These are phyloP conservation scores for Epinotia bilunana DNA, from an alignment of 2,888 invertebrate genomes.

Conservation along the genomic window DNA sequence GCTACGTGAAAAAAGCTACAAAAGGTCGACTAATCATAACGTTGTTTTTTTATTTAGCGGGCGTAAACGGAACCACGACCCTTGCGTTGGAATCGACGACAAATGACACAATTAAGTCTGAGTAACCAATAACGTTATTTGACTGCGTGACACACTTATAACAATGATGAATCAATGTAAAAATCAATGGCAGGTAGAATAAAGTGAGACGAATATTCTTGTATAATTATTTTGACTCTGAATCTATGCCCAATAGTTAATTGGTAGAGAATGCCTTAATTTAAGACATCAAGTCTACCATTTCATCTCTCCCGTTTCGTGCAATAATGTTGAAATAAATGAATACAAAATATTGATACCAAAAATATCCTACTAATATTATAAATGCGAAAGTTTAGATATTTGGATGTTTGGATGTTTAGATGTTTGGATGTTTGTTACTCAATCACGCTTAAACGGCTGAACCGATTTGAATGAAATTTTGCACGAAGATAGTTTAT, in stretches of 20 bases:
- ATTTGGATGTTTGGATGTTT: no score
- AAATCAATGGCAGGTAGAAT: neutral
- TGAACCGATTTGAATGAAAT: no score
- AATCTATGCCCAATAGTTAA: no score
- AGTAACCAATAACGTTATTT: conserved; percentile 29
- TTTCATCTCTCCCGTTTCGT: no score
- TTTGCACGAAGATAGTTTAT: no score
- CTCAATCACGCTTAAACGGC: no score
- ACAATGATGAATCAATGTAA: conserved; percentile 11
- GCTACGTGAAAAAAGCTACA: neutral
- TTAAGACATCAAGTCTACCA: no score
- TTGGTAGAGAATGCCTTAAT: no score
- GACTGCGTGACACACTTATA: conserved; percentile 23
- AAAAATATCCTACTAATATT: no score
- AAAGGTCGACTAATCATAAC: neutral
- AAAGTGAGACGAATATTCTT: neutral
- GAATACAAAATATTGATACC: neutral
- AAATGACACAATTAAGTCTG: neutral
- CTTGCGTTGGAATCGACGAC: neutral
- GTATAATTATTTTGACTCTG: neutral
- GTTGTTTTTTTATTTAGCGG: neutral
- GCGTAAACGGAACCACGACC: neutral
- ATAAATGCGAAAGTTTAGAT: no score
- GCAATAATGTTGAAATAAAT: no score
- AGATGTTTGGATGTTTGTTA: no score